Percentiles rank a stretch among this genome's conserved stretches.
These are phyloP conservation scores for Lepidothrix coronata DNA, from an alignment of 2,113 vertebrate genomes.

Conservation along the genomic window DNA sequence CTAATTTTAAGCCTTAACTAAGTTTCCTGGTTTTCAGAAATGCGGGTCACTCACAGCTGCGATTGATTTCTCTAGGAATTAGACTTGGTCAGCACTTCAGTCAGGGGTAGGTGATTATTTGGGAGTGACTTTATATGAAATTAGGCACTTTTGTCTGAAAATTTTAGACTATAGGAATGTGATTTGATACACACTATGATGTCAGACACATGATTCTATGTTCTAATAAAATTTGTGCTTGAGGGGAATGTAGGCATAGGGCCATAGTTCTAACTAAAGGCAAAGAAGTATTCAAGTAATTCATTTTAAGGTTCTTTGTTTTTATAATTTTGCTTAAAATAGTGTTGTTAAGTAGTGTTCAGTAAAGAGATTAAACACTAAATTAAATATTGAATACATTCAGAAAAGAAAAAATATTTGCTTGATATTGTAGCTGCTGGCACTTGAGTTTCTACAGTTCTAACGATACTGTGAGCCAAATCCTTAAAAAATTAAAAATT, in stretches of 20 bases:
- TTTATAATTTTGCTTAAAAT: not conserved
- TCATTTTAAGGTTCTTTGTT: not conserved
- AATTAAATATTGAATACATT: not conserved
- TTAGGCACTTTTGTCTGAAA: not conserved
- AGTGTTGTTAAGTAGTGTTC: not conserved
- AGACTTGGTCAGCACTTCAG: conserved; percentile 13
- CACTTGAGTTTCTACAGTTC: not conserved
- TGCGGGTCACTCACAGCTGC: not conserved
- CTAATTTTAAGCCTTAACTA: not conserved
- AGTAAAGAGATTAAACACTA: not conserved
- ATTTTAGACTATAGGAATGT: not conserved
- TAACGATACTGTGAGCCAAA: not conserved
- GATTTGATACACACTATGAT: not conserved
- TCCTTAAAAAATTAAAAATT: not conserved
- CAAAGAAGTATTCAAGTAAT: not conserved
- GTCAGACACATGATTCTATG: not conserved
- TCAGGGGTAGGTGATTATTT: not conserved
- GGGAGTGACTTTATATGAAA: not conserved
- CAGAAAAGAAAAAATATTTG: not conserved
- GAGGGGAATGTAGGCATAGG: not conserved
- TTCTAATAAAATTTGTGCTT: not conserved
- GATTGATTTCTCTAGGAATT: conserved; percentile 34
- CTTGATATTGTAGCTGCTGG: not conserved
- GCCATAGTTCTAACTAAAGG: not conserved
- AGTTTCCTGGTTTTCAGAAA: conserved; percentile 4